Conservation (phyloP, 2,888 invertebrate species). For the Junonia oenone region DNA sequence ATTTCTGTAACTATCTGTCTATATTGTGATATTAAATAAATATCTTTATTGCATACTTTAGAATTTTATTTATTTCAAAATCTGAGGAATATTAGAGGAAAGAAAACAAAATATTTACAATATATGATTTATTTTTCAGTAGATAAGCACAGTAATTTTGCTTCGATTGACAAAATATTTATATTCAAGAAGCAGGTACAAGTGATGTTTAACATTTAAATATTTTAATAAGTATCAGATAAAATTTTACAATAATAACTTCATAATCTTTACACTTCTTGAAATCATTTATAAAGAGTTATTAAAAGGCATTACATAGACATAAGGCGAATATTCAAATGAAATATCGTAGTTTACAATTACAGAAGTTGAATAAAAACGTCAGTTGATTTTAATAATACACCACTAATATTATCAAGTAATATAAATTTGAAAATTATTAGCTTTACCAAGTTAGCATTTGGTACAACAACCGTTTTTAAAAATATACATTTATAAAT, state of each 20-base stretch:
- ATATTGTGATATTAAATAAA: conserved; percentile 63
- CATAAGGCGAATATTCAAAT: conserved; percentile 7
- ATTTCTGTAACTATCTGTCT: conserved; percentile 42
- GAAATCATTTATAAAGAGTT: conserved; percentile 29
- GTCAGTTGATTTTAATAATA: not conserved
- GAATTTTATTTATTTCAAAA: not conserved
- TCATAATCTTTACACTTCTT: conserved; percentile 42
- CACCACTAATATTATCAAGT: not conserved
- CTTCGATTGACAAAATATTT: conserved; percentile 76
- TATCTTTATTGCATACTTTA: conserved; percentile 31
- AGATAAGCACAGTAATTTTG: conserved; percentile 78
- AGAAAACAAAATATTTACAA: conserved; percentile 51
- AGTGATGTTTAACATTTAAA: conserved; percentile 73
- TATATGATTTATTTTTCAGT: conserved; percentile 76
- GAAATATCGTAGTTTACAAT: not conserved
- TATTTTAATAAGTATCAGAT: conserved; percentile 43
- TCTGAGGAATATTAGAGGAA: conserved; percentile 35
- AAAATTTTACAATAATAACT: conserved; percentile 42
- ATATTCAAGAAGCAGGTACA: conserved; percentile 75
- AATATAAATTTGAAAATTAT: not conserved
- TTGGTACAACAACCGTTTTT: not conserved
- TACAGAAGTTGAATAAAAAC: not conserved
- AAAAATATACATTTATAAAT: not conserved
- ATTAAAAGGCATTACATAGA: conserved; percentile 9
- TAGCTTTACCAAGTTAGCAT: not conserved